phyloP scores from a whole-genome alignment of 2,797 vertebrate species.

The Zonotrichia albicollis region DNA sequence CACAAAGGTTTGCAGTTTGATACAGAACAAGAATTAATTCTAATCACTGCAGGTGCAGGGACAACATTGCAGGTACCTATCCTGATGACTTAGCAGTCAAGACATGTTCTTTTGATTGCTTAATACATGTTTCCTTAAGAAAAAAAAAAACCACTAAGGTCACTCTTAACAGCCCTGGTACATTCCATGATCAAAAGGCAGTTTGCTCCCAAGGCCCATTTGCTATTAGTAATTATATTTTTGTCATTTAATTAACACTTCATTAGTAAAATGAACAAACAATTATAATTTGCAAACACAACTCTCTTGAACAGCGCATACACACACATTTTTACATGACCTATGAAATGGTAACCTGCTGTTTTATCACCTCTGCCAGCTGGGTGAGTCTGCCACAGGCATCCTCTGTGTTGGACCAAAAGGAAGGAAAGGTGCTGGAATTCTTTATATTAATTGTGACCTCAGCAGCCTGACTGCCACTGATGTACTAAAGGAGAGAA shows the following conservation, averaged over 20 bases:
- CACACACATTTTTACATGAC: slow-evolving; percentile 19
- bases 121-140: not conserved
- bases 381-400: not conserved
- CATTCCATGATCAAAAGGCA: not conserved
- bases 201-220: not conserved
- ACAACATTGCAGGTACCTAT: not conserved
- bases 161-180: not conserved
- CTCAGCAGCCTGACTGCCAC: not conserved
- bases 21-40: not conserved
- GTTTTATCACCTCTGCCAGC: slow-evolving; percentile 54
- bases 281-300: not conserved
- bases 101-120: not conserved
- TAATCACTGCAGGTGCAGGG: not conserved
- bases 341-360: slow-evolving; percentile 34
- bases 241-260: not conserved
- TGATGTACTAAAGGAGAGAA: not conserved
- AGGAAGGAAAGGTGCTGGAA: not conserved
- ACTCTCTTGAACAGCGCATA: not conserved
- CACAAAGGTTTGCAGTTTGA: not conserved
- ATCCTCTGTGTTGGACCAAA: not conserved
- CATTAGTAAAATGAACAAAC: not conserved
- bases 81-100: not conserved
- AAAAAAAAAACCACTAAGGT: not conserved
- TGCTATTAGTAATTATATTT: not conserved
- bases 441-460: not conserved